A percentile compares a stretch with the other conserved stretches of the same genome.
Evolutionary conservation across 2,113 vertebrate species (phyloP).

Genomic region (Pterocles orientalis): DNA sequence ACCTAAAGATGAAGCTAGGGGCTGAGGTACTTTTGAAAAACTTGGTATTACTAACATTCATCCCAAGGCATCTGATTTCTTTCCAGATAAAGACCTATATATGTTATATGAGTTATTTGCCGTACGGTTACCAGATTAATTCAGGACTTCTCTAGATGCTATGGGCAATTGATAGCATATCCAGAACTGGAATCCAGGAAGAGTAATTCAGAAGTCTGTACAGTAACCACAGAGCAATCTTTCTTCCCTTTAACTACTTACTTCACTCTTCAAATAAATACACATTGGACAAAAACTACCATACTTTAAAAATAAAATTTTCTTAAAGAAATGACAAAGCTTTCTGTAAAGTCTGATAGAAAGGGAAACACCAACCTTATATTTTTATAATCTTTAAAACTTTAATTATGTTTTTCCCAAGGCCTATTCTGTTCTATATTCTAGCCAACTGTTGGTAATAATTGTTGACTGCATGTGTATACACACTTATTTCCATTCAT

Average conservation of each 20-base stretch:
- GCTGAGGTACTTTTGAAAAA: background rate
- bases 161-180: background rate
- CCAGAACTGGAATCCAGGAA: background rate
- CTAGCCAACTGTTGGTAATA: background rate
- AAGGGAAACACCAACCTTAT: background rate
- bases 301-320: background rate
- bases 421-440: background rate
- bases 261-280: background rate
- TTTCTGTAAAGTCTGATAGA: background rate
- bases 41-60: background rate
- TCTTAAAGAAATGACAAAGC: background rate
- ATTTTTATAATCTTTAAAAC: background rate
- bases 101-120: background rate
- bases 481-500: background rate
- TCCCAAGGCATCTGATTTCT: background rate
- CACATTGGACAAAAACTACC: background rate
- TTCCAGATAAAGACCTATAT: background rate
- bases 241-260: background rate
- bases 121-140: background rate
- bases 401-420: background rate
- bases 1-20: background rate
- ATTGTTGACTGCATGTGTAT: background rate
- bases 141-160: background rate
- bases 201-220: background rate
- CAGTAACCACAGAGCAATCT: background rate